Percentiles rank a stretch among this genome's conserved stretches.
Conservation (phyloP, 2,888 invertebrate genomes). For the Spialia ferax region DNA sequence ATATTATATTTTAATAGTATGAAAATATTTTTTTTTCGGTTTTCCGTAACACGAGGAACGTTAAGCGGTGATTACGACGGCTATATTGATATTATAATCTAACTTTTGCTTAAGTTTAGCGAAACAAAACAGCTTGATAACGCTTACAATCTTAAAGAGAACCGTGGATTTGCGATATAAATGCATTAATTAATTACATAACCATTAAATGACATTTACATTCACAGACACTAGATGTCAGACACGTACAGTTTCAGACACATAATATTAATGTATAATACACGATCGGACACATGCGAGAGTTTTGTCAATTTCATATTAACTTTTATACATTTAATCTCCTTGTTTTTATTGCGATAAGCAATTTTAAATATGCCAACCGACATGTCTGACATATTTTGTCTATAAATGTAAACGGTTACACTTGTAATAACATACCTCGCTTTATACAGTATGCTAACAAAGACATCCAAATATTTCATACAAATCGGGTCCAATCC, state of each 20-base stretch:
- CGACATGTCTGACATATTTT: neutral
- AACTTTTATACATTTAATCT: neutral
- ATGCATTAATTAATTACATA: slow-evolving; percentile 73
- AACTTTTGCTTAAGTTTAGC: slow-evolving; percentile 48
- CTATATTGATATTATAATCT: slow-evolving; percentile 25
- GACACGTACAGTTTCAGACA: slow-evolving; percentile 9
- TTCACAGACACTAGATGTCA: slow-evolving; percentile 31
- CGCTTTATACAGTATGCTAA: slow-evolving; percentile 15
- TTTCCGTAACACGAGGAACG: slow-evolving; percentile 51
- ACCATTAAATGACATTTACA: slow-evolving; percentile 47
- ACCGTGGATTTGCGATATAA: slow-evolving; percentile 73
- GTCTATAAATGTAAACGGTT: slow-evolving; percentile 20
- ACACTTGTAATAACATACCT: slow-evolving; percentile 20
- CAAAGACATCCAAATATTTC: no score
- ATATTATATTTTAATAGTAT: slow-evolving; percentile 36
- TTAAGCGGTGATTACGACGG: slow-evolving; percentile 51
- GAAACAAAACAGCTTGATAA: slow-evolving; percentile 49
- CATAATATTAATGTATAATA: neutral
- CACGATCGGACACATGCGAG: neutral
- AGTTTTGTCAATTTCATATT: neutral
- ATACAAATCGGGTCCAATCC: no score
- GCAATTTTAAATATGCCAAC: neutral
- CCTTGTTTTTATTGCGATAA: neutral
- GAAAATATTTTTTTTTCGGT: slow-evolving; percentile 49
- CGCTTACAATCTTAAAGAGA: slow-evolving; percentile 51